Conservation (phyloP, 2,113 vertebrate species). For the Channa maculata region DNA sequence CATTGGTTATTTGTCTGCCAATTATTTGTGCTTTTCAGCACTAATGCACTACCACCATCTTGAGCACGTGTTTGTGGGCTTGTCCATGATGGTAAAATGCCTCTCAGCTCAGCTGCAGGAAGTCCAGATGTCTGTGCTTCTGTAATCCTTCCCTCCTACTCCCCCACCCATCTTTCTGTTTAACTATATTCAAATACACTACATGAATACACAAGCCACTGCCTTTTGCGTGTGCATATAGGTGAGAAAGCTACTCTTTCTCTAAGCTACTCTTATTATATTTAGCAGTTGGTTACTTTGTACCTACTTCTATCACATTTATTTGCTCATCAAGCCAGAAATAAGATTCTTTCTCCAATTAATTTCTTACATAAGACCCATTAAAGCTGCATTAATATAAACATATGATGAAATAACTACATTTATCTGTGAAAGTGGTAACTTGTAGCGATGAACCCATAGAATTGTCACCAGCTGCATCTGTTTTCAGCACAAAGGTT, state of each 20-base stretch:
- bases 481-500: not conserved
- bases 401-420: not conserved
- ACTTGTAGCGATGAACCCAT: not conserved
- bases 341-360: not conserved
- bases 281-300: not conserved
- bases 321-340: not conserved
- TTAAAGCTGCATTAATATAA: not conserved
- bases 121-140: conserved; percentile 67
- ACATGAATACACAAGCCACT: not conserved
- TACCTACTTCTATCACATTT: not conserved
- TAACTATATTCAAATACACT: conserved; percentile 25
- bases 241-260: not conserved
- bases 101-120: conserved; percentile 40
- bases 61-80: conserved; percentile 36
- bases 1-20: not conserved
- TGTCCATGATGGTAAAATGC: conserved; percentile 33
- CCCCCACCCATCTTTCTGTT: conserved; percentile 26
- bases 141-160: conserved; percentile 61
- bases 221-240: conserved; percentile 23
- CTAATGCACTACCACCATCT: not conserved
- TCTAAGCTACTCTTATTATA: not conserved
- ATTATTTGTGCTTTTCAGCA: not conserved
- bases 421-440: not conserved
- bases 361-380: not conserved
- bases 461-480: too few species aligned